These are phyloP conservation scores for Psix sp. DNA, from an alignment of 1,140 invertebrate genomes.

Conservation along the genomic window DNA sequence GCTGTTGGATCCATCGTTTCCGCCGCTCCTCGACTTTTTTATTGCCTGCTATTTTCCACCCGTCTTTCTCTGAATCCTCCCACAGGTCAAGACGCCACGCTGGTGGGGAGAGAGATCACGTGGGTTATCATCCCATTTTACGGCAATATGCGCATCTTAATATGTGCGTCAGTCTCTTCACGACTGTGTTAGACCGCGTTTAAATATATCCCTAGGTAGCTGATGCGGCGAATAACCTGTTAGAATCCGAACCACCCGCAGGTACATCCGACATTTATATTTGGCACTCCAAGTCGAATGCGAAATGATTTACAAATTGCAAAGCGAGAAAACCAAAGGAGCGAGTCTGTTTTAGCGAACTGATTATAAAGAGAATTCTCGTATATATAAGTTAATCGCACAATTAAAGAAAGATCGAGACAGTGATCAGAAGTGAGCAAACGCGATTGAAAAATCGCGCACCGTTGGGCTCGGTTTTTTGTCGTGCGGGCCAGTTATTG, in stretches of 20 bases:
- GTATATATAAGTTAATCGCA: too few species aligned
- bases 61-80: constrained; percentile 35
- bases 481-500: constrained; percentile 35
- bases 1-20: constrained; percentile 34
- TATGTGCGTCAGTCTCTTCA: constrained; percentile 64
- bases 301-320: constrained; percentile 2
- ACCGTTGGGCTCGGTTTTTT: constrained; percentile 45
- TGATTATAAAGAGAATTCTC: too few species aligned
- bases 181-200: constrained; percentile 61
- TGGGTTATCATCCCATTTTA: constrained; percentile 67
- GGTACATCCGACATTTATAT: constrained; percentile 50
- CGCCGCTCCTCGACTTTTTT: constrained; percentile 50
- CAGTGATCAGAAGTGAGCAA: constrained; percentile 32
- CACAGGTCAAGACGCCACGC: constrained; percentile 29
- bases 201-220: constrained; percentile 66
- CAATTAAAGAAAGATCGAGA: constrained; percentile 23
- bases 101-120: constrained; percentile 60
- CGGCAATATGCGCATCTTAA: constrained; percentile 64
- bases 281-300: constrained; percentile 22
- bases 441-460: constrained; percentile 43
- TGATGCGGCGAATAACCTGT: constrained; percentile 44
- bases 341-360: too few species aligned
- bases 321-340: too few species aligned
- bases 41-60: constrained; percentile 40
- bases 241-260: constrained; percentile 50